These are phyloP conservation scores for Dolomedes plantarius DNA, from an alignment of 2,888 invertebrate species.

Conservation along the genomic window DNA sequence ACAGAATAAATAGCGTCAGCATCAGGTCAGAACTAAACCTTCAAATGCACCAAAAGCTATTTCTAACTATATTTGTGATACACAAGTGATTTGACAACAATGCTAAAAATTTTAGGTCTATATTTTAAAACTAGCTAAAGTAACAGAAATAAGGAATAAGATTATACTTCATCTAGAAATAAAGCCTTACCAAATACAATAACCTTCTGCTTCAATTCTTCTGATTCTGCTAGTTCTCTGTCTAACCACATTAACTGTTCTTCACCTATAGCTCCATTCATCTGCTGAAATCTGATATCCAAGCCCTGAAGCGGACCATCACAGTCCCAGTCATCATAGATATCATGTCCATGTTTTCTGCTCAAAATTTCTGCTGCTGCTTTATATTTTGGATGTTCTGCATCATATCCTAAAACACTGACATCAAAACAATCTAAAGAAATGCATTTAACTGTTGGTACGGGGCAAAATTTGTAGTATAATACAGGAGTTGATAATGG, in stretches of 20 bases:
- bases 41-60: too few relatives aligned
- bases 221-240: constrained; percentile 75
- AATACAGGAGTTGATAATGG: constrained; percentile 22
- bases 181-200: constrained; percentile 77
- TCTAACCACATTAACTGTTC: constrained; percentile 77
- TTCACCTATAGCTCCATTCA: constrained; percentile 77
- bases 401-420: constrained; percentile 75
- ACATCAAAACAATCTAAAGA: constrained; percentile 77
- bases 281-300: constrained; percentile 75
- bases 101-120: too few relatives aligned
- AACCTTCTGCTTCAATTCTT: constrained; percentile 75
- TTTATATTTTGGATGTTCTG: constrained; percentile 74
- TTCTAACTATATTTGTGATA: too few relatives aligned
- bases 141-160: too few relatives aligned
- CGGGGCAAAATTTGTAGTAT: constrained; percentile 76
- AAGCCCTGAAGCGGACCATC: constrained; percentile 74
- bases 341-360: constrained; percentile 75
- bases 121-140: too few relatives aligned
- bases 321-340: constrained; percentile 75
- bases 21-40: too few relatives aligned
- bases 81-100: too few relatives aligned
- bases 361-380: constrained; percentile 74
- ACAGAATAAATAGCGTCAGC: too few relatives aligned
- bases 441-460: constrained; percentile 75
- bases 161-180: too few relatives aligned